Percentiles rank a stretch among this genome's conserved stretches.
Conservation (phyloP, 2,113 vertebrate genomes). For the Notarius quadriscutis region DNA sequence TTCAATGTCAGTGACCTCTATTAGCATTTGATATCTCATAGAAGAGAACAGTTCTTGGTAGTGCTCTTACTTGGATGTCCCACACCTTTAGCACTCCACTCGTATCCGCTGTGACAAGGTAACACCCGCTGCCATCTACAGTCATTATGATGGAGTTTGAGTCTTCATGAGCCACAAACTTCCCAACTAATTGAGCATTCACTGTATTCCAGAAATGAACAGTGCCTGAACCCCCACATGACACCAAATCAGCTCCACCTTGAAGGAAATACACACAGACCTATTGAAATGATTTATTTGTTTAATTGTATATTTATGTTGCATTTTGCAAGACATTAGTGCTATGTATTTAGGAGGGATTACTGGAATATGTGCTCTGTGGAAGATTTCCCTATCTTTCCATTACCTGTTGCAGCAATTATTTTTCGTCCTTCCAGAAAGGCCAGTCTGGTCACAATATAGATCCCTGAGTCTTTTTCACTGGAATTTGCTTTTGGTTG, state of each 20-base stretch:
- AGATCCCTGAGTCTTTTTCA: constrained; percentile 54
- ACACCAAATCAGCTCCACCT: constrained; percentile 71
- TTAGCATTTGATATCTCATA: neutral
- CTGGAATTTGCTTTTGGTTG: constrained; percentile 43
- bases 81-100: constrained; percentile 69
- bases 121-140: constrained; percentile 59
- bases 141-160: constrained; percentile 67
- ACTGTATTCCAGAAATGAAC: constrained; percentile 73
- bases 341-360: neutral
- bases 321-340: neutral
- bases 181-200: constrained; percentile 65
- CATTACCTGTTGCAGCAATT: constrained; percentile 66
- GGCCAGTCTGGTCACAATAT: constrained; percentile 68
- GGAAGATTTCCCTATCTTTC: neutral
- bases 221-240: constrained; percentile 71
- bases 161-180: constrained; percentile 69
- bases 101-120: constrained; percentile 71
- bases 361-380: neutral
- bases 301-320: neutral
- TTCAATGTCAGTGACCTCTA: neutral
- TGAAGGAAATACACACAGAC: neutral
- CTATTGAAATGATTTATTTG: neutral
- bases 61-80: constrained; percentile 67
- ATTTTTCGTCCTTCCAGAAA: constrained; percentile 71
- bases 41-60: neutral